Conservation (phyloP, 1,140 invertebrate species). For the Bombus superbus region DNA sequence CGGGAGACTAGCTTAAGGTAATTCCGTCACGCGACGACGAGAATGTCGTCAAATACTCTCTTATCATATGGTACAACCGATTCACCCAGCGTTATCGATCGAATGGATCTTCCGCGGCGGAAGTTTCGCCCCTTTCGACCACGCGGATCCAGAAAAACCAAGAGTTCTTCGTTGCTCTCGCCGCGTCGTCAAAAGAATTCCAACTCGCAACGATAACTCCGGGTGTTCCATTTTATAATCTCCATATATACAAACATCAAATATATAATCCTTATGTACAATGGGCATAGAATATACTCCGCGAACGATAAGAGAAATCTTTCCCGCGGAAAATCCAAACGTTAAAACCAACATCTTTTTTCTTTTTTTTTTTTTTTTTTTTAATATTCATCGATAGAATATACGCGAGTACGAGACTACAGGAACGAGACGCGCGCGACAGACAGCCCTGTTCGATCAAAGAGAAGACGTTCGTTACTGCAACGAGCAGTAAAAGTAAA, state of each 20-base stretch:
- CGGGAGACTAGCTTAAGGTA: constrained; percentile 76
- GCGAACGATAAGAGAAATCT: neutral
- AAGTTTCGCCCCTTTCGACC: neutral
- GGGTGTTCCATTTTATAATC: neutral
- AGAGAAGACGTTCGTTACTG: too few relatives aligned
- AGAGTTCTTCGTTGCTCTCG: neutral
- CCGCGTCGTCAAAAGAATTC: neutral
- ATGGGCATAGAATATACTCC: neutral
- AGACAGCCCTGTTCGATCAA: too few relatives aligned
- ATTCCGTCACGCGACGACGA: constrained; percentile 44
- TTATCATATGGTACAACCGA: constrained; percentile 38
- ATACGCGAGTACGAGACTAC: too few relatives aligned
- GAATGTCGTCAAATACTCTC: constrained; percentile 39
- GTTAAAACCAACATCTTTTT: neutral
- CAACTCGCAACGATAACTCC: neutral
- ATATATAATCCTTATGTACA: constrained; percentile 23
- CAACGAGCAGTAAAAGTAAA: too few relatives aligned
- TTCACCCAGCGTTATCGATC: neutral
- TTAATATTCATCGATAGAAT: too few relatives aligned
- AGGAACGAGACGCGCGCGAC: too few relatives aligned
- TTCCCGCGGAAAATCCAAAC: neutral
- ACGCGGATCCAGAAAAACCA: neutral
- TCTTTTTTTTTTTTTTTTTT: too few relatives aligned
- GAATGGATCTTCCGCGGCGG: neutral
- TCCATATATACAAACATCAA: constrained; percentile 20